Conservation (phyloP, 2,888 invertebrate species). For the Baccha elongata region DNA sequence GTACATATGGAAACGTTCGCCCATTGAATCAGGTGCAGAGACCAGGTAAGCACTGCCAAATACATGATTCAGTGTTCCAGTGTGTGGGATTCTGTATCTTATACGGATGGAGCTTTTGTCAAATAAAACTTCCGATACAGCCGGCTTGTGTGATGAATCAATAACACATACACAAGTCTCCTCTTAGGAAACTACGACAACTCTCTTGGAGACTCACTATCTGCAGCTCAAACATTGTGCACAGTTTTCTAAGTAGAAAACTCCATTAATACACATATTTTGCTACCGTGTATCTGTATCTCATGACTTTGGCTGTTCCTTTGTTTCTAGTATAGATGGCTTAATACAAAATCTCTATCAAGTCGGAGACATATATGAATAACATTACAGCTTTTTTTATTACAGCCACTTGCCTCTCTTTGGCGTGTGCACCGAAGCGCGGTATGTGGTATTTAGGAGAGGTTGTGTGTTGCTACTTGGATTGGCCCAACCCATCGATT, state of each 20-base stretch:
- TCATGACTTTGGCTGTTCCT: conserved; percentile 35
- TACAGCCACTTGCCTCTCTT: conserved; percentile 60
- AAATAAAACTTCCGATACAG: conserved; percentile 26
- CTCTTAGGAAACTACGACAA: neutral
- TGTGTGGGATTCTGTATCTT: conserved; percentile 32
- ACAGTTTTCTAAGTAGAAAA: conserved; percentile 41
- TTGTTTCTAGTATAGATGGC: conserved; percentile 30
- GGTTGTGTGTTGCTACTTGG: conserved; percentile 28
- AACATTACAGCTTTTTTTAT: conserved; percentile 50
- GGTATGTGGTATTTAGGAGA: conserved; percentile 69
- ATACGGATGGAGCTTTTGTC: conserved; percentile 46
- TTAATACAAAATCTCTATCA: conserved; percentile 59
- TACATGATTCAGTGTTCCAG: conserved; percentile 52
- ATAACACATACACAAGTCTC: conserved; percentile 45
- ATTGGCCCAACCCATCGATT: conserved; percentile 56
- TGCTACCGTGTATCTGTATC: conserved; percentile 45
- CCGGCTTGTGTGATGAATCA: conserved; percentile 54
- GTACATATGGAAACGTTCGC: conserved; percentile 71
- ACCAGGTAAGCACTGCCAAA: conserved; percentile 15
- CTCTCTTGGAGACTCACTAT: conserved; percentile 3
- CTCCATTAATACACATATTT: conserved; percentile 67
- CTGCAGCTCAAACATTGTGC: conserved; percentile 32
- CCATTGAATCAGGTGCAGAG: conserved; percentile 67
- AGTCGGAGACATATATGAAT: conserved; percentile 44
- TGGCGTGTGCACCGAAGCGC: conserved; percentile 70